phyloP scores from a whole-genome alignment of 2,888 invertebrate genomes.

The Marronus borbonicus region DNA sequence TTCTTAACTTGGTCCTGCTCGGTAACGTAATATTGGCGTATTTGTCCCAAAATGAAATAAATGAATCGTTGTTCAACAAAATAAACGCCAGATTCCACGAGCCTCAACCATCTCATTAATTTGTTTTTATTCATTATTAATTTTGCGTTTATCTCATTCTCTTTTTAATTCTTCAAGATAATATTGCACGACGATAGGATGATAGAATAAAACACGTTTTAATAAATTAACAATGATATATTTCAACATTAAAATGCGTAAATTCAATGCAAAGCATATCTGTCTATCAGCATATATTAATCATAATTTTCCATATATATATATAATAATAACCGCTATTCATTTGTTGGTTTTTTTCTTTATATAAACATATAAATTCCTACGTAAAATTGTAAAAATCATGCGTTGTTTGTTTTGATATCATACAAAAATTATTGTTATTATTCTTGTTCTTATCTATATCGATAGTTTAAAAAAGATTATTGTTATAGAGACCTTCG shows the following conservation, averaged over 20 bases:
- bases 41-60: too few species aligned
- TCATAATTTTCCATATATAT: constrained; percentile 44
- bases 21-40: too few species aligned
- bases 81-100: too few species aligned
- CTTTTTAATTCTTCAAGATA: too few species aligned
- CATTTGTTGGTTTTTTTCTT: constrained; percentile 18
- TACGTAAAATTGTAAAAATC: constrained; percentile 48
- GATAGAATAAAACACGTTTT: constrained; percentile 42
- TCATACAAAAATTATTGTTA: constrained; percentile 49
- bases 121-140: too few species aligned
- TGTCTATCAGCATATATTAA: constrained; percentile 51
- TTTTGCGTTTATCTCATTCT: too few species aligned
- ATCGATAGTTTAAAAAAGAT: constrained; percentile 9
- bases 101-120: too few species aligned
- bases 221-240: constrained; percentile 66
- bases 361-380: constrained; percentile 53
- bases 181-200: not conserved
- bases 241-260: constrained; percentile 66
- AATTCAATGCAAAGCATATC: constrained; percentile 62
- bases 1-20: too few species aligned
- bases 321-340: constrained; percentile 48
- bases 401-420: constrained; percentile 46
- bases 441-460: constrained; percentile 40
- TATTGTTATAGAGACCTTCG: not conserved
- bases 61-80: too few species aligned